Base-by-base conservation (phyloP, 2,113 vertebrate species). In the Tonatia bakeri region DNA sequence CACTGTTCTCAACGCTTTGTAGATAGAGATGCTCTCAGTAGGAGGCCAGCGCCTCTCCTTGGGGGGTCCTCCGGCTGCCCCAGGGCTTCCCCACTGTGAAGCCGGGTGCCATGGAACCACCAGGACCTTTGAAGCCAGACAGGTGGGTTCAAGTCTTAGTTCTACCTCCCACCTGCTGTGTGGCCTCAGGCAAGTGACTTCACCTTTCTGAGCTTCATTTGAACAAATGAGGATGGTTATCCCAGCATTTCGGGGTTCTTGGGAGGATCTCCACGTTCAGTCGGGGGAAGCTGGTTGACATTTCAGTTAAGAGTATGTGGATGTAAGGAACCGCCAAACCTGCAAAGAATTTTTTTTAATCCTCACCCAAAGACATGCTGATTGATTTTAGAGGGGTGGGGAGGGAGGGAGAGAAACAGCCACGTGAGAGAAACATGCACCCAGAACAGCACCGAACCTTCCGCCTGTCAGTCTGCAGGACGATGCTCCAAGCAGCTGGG, bases 61-160 rank as follows among this genome's bases (percentile, higher is more conserved):
- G 65, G 33, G 17, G 22, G 54, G 26, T 31, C 93, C 56, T 50
- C 50, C 50, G 1, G 36, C 67, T 33, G 9, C 65, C 17, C 10
- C 33, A 7, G 47, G 69, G 50, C 59, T 70, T 79, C 50, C 90
- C 47, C 26, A 13, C 14, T 67, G 85, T 40, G 24, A 70, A 90
- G 45, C 31, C 28, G 38, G 61, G 40, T 26, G 7, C 36, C 15
- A 0, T 40, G 61, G 36, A 45, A 8, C 20, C 24, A 2, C 20
- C 61, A 89, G 84, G 31, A 67, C 73, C 95, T 87, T 86, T 45
- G 92, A 96, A 90, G 87, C 69, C 75, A 88, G 75, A 5, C 64
- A 70, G 72, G 24, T 15, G 3, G 31, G 82, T 87, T 95, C 43
- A 8, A 83, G 75, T 73, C 56, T 56, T 47, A 15, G 45, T 87